phyloP scores from a whole-genome alignment of 2,113 vertebrate species.

The Meriones unguiculatus region DNA sequence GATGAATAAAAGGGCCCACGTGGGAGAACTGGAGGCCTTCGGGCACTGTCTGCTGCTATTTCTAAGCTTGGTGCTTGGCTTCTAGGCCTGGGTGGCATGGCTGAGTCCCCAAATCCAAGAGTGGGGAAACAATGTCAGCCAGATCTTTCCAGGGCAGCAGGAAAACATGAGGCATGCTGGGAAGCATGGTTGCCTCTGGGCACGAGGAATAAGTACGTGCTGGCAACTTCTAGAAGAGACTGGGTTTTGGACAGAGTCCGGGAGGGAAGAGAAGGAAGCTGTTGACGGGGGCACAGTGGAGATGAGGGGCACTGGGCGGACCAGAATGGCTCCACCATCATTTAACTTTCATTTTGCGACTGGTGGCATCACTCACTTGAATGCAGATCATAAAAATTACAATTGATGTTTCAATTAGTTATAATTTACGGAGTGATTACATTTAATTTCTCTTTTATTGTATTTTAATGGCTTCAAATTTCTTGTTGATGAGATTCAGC shows the following conservation, averaged over 20 bases:
- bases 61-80: not conserved
- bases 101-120: not conserved
- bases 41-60: fast-evolving
- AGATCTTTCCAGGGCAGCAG: not conserved
- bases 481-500: slow-evolving; percentile 82
- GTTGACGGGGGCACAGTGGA: not conserved
- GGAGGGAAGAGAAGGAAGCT: not conserved
- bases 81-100: fast-evolving
- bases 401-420: slow-evolving; percentile 86
- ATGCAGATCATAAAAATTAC: slow-evolving; percentile 81
- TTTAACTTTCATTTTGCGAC: slow-evolving; percentile 38
- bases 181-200: too few relatives aligned
- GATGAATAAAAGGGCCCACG: fast-evolving
- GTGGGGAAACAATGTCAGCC: not conserved
- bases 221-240: not conserved
- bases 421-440: slow-evolving; percentile 84
- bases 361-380: slow-evolving; percentile 63
- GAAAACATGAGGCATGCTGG: fast-evolving
- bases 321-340: not conserved
- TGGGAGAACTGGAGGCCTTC: not conserved
- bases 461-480: slow-evolving; percentile 85
- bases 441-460: slow-evolving; percentile 86
- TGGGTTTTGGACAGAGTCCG: not conserved
- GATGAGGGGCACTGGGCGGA: not conserved
- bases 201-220: fast-evolving